Evolutionary conservation across 2,113 vertebrate species (phyloP).

Genomic region (Myxocyprinus asiaticus): DNA sequence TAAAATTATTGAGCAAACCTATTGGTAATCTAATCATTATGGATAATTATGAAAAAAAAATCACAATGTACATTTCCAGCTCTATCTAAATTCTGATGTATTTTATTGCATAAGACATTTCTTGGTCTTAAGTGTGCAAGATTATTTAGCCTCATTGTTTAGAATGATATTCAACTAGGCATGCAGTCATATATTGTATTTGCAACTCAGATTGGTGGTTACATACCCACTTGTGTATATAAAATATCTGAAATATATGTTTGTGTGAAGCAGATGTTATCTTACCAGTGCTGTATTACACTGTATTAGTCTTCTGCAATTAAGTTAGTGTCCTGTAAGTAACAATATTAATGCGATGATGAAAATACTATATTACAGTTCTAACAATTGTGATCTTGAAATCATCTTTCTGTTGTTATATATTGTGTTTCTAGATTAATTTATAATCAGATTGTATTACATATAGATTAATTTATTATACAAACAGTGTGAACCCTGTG

Average conservation of each 20-base stretch:
- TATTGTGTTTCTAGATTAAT: slow-evolving; percentile 64
- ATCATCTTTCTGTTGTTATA: slow-evolving; percentile 63
- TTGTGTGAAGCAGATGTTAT: slow-evolving; percentile 31
- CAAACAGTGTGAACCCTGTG: slow-evolving; percentile 26
- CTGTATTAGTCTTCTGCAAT: slow-evolving; percentile 23
- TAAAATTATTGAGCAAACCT: slow-evolving; percentile 59
- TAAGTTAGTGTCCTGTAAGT: slow-evolving; percentile 9
- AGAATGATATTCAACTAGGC: slow-evolving; percentile 20
- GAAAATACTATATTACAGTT: slow-evolving; percentile 22
- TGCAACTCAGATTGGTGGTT: slow-evolving; percentile 24
- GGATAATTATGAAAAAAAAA: no score
- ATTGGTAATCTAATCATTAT: no score
- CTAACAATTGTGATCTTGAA: slow-evolving; percentile 24
- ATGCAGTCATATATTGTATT: slow-evolving; percentile 31
- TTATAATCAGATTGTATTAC: slow-evolving; percentile 58
- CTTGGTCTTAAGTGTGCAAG: slow-evolving; percentile 15
- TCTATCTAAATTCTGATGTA: slow-evolving; percentile 49
- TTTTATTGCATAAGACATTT: slow-evolving; percentile 20
- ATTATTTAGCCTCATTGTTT: slow-evolving; percentile 11
- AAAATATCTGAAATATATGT: slow-evolving; percentile 28
- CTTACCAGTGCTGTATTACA: slow-evolving; percentile 3
- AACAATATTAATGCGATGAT: slow-evolving; percentile 40
- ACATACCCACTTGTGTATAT: slow-evolving; percentile 18
- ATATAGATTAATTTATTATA: slow-evolving; percentile 54
- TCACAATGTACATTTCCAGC: not conserved